These are phyloP conservation scores for Muraenolepis orangiensis DNA, from an alignment of 2,797 vertebrate species.

Conservation along the genomic window DNA sequence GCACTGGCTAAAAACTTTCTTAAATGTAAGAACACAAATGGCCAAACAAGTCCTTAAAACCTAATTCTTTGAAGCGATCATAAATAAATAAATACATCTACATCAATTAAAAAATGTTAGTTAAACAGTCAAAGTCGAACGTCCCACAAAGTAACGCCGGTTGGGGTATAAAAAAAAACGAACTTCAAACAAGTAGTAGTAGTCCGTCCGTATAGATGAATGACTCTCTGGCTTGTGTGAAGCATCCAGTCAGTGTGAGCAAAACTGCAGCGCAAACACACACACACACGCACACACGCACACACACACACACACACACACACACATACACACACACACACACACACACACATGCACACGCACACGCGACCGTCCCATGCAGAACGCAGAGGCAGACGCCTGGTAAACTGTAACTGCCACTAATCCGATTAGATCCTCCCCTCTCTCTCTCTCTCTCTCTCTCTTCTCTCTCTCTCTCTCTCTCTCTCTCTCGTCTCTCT, in stretches of 20 bases:
- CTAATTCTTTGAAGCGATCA: not conserved
- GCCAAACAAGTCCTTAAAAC: not conserved
- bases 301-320: too few species aligned
- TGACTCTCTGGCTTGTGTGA: not conserved
- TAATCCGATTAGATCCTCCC: conserved; percentile 81
- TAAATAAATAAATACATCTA: too few species aligned
- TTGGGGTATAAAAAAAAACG: conserved; percentile 21
- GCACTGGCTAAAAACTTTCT: conserved; percentile 8
- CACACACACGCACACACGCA: too few species aligned
- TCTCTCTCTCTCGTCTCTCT: not conserved
- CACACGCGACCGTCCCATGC: conserved; percentile 29
- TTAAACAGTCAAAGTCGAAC: not conserved
- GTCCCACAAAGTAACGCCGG: conserved; percentile 12
- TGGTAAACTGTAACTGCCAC: conserved; percentile 52
- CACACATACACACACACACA: too few species aligned
- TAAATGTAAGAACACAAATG: conserved; percentile 3
- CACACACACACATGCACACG: too few species aligned
- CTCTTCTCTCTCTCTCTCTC: conserved; percentile 4
- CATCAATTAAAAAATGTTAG: not conserved
- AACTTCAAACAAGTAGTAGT: conserved; percentile 22
- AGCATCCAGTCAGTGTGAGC: not conserved
- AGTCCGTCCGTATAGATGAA: not conserved
- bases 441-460: conserved; percentile 21
- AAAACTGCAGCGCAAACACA: not conserved
- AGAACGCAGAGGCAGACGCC: conserved; percentile 50